Evolutionary conservation across 1,140 invertebrate species (phyloP).

Genomic region (Aphelinus atriplicis): DNA sequence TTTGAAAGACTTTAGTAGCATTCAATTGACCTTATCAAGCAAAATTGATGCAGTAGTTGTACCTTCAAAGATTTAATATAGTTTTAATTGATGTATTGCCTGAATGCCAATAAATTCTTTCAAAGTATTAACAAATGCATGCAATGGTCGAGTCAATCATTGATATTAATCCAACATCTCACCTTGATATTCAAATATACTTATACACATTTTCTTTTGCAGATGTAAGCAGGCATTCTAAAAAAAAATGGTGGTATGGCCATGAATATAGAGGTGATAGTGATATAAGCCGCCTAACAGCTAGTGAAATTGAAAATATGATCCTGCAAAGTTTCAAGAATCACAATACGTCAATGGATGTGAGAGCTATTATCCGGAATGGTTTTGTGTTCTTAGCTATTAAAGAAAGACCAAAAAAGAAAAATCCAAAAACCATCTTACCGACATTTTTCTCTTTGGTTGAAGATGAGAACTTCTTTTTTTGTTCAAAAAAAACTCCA

Average conservation of each 20-base stretch:
- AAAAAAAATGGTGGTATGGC: conserved; percentile 52
- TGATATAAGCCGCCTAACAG: conserved; percentile 9
- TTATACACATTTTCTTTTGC: conserved; percentile 22
- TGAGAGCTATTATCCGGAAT: conserved; percentile 42
- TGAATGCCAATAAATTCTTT: conserved; percentile 10
- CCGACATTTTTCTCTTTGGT: conserved; percentile 52
- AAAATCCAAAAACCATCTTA: not conserved
- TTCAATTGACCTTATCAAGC: too few species aligned
- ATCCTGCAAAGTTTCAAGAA: conserved; percentile 42
- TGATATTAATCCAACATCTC: too few species aligned
- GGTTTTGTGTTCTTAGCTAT: conserved; percentile 48
- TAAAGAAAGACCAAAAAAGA: conserved; percentile 30
- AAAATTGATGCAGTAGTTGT: too few species aligned
- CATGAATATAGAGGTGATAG: conserved; percentile 43
- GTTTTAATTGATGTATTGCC: conserved; percentile 5
- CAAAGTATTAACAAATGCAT: not conserved
- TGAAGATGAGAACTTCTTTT: conserved; percentile 51
- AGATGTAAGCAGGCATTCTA: conserved; percentile 57
- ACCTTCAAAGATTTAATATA: not conserved
- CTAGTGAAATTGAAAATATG: conserved; percentile 37
- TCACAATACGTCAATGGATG: conserved; percentile 40
- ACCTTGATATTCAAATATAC: too few species aligned
- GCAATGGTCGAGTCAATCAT: too few species aligned
- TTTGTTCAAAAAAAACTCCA: conserved; percentile 48
- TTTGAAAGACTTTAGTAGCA: too few species aligned